Conservation (phyloP, 2,888 invertebrate genomes). For the Agriotes lineatus region DNA sequence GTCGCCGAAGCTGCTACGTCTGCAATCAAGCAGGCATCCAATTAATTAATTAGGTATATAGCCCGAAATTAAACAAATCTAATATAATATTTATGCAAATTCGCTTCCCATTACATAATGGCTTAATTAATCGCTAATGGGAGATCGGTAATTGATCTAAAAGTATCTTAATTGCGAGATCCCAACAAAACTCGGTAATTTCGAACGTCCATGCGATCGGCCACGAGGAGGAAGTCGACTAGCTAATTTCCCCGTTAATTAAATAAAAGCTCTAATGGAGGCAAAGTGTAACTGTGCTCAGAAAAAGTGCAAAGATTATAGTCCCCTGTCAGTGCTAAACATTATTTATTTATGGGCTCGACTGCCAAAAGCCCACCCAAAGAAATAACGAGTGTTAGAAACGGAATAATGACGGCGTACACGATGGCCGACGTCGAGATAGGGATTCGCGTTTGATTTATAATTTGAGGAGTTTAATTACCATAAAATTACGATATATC, state of each 20-base stretch:
- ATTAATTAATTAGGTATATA: conserved; percentile 14
- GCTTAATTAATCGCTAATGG: conserved; percentile 8
- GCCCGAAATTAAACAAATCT: neutral
- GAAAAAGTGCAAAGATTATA: conserved; percentile 13
- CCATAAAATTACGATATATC: conserved; percentile 49
- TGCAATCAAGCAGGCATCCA: neutral
- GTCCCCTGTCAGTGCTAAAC: conserved; percentile 18
- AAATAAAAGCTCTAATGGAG: neutral
- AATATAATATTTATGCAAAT: conserved; percentile 11
- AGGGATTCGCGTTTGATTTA: conserved; percentile 52
- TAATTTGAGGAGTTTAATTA: conserved; percentile 53
- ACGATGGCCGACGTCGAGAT: conserved; percentile 50
- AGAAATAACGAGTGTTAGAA: conserved; percentile 53
- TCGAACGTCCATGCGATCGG: neutral
- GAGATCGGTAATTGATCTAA: conserved; percentile 7
- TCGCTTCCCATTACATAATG: neutral
- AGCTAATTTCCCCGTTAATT: conserved; percentile 3
- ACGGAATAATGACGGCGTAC: conserved; percentile 53
- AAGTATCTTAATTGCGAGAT: conserved; percentile 4
- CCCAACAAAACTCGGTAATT: conserved; percentile 3
- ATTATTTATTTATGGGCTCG: conserved; percentile 23
- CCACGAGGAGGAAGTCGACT: neutral
- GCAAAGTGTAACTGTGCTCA: conserved; percentile 17
- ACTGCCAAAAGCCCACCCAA: conserved; percentile 50
- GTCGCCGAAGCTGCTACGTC: too few species aligned